phyloP scores from a whole-genome alignment of 2,797 vertebrate species.

The Dipus sagitta region DNA sequence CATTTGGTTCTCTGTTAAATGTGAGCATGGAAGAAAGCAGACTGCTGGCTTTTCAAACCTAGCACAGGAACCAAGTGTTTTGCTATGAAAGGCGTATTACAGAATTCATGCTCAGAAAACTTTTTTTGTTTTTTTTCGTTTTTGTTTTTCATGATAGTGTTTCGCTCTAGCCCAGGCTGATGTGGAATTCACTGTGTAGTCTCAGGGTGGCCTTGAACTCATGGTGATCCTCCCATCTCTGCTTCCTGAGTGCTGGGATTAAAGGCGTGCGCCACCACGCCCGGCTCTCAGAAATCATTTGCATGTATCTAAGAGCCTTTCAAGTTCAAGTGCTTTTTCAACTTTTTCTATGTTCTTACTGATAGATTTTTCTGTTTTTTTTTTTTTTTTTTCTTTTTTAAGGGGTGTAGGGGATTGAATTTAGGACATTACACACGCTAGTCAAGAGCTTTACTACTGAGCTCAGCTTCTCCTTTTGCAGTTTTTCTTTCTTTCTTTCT shows the following conservation, averaged over 20 bases:
- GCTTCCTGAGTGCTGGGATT: too few species aligned
- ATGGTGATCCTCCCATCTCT: too few species aligned
- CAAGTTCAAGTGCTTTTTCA: not conserved
- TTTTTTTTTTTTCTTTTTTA: not conserved
- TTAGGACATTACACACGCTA: not conserved
- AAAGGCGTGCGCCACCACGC: too few species aligned
- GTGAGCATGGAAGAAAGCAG: not conserved
- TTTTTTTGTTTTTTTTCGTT: too few species aligned
- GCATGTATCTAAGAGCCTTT: not conserved
- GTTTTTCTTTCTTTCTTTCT: too few species aligned
- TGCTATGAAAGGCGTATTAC: fast-evolving
- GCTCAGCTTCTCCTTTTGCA: not conserved
- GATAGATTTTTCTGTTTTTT: not conserved
- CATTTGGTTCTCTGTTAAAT: not conserved
- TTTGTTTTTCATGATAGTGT: too few species aligned
- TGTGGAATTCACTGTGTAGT: too few species aligned
- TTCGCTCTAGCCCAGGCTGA: too few species aligned
- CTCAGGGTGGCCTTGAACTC: too few species aligned
- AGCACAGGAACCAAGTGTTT: fast-evolving
- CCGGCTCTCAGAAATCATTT: too few species aligned
- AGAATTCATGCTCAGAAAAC: fast-evolving
- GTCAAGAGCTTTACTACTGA: not conserved
- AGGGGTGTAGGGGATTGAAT: not conserved
- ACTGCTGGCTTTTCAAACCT: not conserved
- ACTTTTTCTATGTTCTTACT: not conserved